These are phyloP conservation scores for Sylvietta virens DNA, from an alignment of 2,113 vertebrate genomes.

Conservation along the genomic window DNA sequence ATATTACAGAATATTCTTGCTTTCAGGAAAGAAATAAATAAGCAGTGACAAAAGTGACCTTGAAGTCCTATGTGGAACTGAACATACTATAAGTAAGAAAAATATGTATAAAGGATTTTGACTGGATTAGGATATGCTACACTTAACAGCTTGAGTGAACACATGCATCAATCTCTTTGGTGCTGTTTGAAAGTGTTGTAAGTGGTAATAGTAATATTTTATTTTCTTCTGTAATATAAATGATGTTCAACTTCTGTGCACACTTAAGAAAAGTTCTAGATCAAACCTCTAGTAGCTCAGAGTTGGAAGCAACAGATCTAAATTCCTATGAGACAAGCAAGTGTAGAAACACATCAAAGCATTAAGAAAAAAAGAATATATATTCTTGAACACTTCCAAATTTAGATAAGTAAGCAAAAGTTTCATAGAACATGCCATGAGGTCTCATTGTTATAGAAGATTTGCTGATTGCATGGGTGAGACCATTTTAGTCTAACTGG, in stretches of 20 bases:
- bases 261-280: background rate
- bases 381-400: background rate
- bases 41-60: background rate
- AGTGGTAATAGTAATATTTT: background rate
- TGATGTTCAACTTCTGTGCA: background rate
- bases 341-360: background rate
- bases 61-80: background rate
- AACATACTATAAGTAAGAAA: background rate
- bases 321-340: background rate
- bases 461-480: background rate
- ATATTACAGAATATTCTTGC: background rate
- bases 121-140: background rate
- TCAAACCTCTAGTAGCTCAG: background rate
- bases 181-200: background rate
- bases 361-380: background rate
- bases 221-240: constrained; percentile 10
- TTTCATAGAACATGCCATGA: background rate
- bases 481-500: background rate
- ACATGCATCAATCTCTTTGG: background rate
- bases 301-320: background rate
- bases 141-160: background rate
- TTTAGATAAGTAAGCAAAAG: background rate
- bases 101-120: background rate
- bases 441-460: background rate
- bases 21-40: background rate